Evolutionary conservation across 2,797 vertebrate genomes (phyloP), one percentile per base, ranked within the genome.

Genomic region (Glossophaga mutica): DNA sequence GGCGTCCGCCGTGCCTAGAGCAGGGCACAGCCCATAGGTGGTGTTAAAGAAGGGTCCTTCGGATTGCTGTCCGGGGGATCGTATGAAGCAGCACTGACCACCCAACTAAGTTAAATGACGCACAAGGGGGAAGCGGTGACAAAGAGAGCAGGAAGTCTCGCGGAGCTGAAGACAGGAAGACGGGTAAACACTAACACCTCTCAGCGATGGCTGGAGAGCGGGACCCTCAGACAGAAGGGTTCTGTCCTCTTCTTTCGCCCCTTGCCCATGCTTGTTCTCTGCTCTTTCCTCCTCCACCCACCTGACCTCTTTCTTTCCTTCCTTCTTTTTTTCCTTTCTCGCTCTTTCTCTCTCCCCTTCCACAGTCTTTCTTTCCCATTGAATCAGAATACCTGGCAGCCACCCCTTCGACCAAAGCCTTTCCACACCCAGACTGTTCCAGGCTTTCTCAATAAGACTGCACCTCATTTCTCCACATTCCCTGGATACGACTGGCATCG

Each of bases 311-410:
- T 2, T 32, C 10, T 29, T 10, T 22, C 37, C 21, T 6, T 6
- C 5, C 8, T 10, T 26, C 2, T 1, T 12, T 0, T 22, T 11
- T 39, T 0, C 7, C 10, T 39, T 6, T 8, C 5, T 1, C 5
- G 5, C 15, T 10, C 21, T 16, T 3, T 4, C n/a, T 0, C 29
- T 32, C 34, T 62, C n/a, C 42, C 11, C 22, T 9, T 59, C 37
- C 29, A 37, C 11, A 37, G 5, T 6, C 73, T 42, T 19, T 21
- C 3, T 11, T 42, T 32, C 55, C 10, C 22, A 44, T 11, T 52
- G 78, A 34, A 57, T 8, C 24, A 76, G 48, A 92, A 44, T 7
- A 6, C 1, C 2, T 6, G 1, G 16, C 19, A 24, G 1, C 6
- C 8, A 6, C 7, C 22, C 15, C 32, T 48, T 57, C 15, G 10